These are phyloP conservation scores for Arizona elegans DNA, from an alignment of 2,113 vertebrate species.

Conservation along the genomic window DNA sequence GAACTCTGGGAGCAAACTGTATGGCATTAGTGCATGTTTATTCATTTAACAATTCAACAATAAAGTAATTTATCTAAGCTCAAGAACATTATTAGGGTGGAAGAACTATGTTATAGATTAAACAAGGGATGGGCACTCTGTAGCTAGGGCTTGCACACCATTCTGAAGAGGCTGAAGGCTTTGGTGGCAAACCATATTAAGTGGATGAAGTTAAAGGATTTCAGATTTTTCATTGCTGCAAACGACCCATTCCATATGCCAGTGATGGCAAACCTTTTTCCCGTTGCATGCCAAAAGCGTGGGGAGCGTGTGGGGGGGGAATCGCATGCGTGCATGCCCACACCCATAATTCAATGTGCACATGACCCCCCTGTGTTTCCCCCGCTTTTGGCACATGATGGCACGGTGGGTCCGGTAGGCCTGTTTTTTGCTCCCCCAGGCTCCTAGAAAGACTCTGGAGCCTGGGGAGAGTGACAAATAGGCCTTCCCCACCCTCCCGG, in stretches of 20 bases:
- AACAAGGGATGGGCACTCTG: not conserved
- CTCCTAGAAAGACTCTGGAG: too few relatives aligned
- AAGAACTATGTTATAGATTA: not conserved
- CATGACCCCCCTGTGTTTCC: too few relatives aligned
- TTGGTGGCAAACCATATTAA: not conserved
- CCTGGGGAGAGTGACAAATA: too few relatives aligned
- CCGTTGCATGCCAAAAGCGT: too few relatives aligned
- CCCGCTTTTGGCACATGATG: too few relatives aligned
- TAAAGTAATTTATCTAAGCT: not conserved
- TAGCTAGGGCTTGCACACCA: not conserved
- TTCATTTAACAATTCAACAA: not conserved
- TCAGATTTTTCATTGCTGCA: not conserved
- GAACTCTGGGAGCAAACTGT: not conserved
- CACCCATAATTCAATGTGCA: too few relatives aligned
- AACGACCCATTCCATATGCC: not conserved
- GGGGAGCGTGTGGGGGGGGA: too few relatives aligned
- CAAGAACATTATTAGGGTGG: not conserved
- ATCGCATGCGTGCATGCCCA: too few relatives aligned
- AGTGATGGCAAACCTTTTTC: too few relatives aligned
- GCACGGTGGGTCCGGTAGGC: too few relatives aligned
- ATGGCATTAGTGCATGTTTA: accelerated
- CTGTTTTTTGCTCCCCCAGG: too few relatives aligned
- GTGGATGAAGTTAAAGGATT: not conserved
- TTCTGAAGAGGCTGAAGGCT: not conserved
- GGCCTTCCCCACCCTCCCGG: too few relatives aligned